These are phyloP conservation scores for Elysia crispata DNA, from an alignment of 2,888 invertebrate genomes.

Conservation along the genomic window DNA sequence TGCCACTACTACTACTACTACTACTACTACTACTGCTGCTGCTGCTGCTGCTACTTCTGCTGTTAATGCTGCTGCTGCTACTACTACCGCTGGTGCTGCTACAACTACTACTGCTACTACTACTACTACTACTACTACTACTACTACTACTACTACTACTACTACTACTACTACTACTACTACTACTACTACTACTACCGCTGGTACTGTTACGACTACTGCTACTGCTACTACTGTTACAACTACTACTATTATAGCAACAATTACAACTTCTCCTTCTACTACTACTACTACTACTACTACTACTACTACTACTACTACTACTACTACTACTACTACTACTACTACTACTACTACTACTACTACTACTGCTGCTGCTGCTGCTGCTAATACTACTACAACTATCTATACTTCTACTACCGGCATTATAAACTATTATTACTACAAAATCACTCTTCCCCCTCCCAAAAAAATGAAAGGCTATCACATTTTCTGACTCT, in stretches of 20 bases:
- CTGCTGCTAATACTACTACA: neutral
- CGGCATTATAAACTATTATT: no score
- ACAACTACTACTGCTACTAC: neutral
- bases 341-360: neutral
- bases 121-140: no score
- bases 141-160: no score
- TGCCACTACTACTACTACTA: constrained; percentile 39
- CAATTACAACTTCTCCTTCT: constrained; percentile 28
- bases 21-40: constrained; percentile 14
- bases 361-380: no score
- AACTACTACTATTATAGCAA: constrained; percentile 28
- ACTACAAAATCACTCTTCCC: no score
- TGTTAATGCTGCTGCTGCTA: neutral
- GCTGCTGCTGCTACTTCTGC: constrained; percentile 29
- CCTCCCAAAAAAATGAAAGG: no score
- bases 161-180: constrained; percentile 34
- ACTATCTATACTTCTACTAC: no score
- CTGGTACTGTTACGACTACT: constrained; percentile 30
- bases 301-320: constrained; percentile 14
- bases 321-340: constrained; percentile 30
- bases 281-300: constrained; percentile 42
- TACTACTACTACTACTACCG: constrained; percentile 37
- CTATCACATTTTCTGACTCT: no score
- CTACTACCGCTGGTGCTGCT: no score
- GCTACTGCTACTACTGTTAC: constrained; percentile 23